Evolutionary conservation across 2,113 vertebrate genomes (phyloP), one percentile per base, ranked within the genome.

Genomic region (Tachysurus fulvidraco): DNA sequence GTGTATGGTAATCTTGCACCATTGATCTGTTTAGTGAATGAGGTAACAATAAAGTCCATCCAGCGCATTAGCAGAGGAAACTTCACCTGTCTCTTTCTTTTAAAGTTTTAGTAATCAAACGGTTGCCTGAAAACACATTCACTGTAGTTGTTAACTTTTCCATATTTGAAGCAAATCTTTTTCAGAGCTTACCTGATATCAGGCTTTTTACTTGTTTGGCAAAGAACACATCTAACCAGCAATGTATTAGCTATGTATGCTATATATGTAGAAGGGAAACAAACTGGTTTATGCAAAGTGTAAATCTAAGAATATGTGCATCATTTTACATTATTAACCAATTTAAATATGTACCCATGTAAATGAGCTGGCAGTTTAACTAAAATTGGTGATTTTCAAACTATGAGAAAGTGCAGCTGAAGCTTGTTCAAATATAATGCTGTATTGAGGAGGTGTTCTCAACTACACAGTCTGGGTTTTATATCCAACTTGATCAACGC

Each of bases 1-100:
- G 96, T 99, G 97, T 99, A 96, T 96, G 97, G 97, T 98, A 97
- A 97, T 94, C 95, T 97, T 97, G 96, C 97, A 97, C 96, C 97
- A 97, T 97, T 94, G 95, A 97, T 92, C 93, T 97, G 94, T 96
- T 95, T 97, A 98, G 97, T 97, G 96, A 97, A 96, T 96, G 94
- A 98, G 96, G 95, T 96, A 97, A 96, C 95, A 99, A 99, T 99
- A 98, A 99, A 96, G 96, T 97, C 95, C 95, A 97, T 95, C 95
- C 95, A 95, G 95, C 97, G 95, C 96, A 96, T 95, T 95, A 92
- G 93, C 93, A 94, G 92, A 92, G 83, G 67, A 84, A 84, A 76
- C 85, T 86, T 87, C 86, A 88, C 28, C 86, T 86, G 89, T 92
- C 55, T 87, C 65, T 46, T 89, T 86, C 19, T 87, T 89, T 84